Base-by-base conservation (phyloP, 2,888 invertebrate genomes). In the Drosophila borborema region DNA sequence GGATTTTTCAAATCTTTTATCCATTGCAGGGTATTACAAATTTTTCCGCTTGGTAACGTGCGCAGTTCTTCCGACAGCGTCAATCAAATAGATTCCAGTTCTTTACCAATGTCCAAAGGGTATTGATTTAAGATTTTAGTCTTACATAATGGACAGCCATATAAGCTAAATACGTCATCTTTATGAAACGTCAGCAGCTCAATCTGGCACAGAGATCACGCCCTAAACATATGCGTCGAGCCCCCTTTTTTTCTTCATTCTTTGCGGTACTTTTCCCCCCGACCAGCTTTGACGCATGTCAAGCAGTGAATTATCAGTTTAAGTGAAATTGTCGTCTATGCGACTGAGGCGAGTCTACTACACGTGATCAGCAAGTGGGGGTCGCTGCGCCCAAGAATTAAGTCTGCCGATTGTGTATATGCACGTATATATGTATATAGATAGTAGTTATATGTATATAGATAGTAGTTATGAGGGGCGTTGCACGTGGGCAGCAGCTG, bases 401-500 rank as follows among this genome's bases (percentile, higher is more conserved):
- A 45, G 65, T 63, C 70, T 40, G 36, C 34, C 28, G 58, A 80
- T 70, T 72, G 45, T 48, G 60, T 51, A 12, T 9, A 45, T 9
- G 34, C 20, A 54, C 4, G 8, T 18, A 51, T 23, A 53, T 16
- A 9, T 20, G 20, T 12, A 28, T 31, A 31, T n/a, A n/a, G n/a
- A 48, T n/a, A 46, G n/a, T n/a, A n/a, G 2, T 0, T 23, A 23
- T 23, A 23, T 64, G 61, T 28, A 28, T 54, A 8, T 18, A 20
- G 46, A 36, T 53, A 61, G 20, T 56, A 49, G 54, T 64, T 64
- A 64, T 45, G 31, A 10, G n/a, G 10, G 14, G n/a, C 2, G 6
- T 45, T 48, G 28, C 82, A 84, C 89, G 89, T 73, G 81, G 81
- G 18, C 67, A 64, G 69, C 64, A 55, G 67, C 65, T 86, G 83